Conservation (phyloP, 1,140 invertebrate species). For the Camponotus pennsylvanicus region DNA sequence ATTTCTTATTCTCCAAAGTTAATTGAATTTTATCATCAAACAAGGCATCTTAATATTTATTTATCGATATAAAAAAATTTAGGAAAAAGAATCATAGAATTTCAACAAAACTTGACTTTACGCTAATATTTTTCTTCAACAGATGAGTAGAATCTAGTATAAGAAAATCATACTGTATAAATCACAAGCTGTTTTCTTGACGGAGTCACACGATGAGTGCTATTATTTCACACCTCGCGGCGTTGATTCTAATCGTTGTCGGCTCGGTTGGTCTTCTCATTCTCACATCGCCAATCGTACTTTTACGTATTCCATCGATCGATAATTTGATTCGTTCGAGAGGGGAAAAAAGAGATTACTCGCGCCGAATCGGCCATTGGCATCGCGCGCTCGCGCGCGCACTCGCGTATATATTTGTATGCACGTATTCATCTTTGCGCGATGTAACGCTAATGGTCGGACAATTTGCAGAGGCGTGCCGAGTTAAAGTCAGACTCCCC, state of each 20-base stretch:
- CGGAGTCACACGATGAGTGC: background rate
- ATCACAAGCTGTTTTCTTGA: conserved; percentile 18
- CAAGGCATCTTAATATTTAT: background rate
- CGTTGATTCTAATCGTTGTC: conserved; percentile 38
- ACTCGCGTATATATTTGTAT: background rate
- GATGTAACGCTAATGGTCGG: conserved; percentile 73
- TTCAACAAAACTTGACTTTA: conserved; percentile 1
- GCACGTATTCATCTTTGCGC: conserved; percentile 48
- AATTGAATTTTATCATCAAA: background rate
- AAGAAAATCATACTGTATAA: background rate
- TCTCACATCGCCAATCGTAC: conserved; percentile 36
- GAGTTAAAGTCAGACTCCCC: conserved; percentile 62
- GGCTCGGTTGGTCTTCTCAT: conserved; percentile 35
- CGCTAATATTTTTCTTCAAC: background rate
- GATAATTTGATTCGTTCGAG: conserved; percentile 53
- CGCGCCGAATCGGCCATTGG: conserved; percentile 45
- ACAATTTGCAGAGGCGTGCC: conserved; percentile 75
- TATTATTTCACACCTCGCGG: conserved; percentile 34
- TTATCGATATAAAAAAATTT: background rate
- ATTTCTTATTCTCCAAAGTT: background rate
- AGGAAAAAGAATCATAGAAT: background rate
- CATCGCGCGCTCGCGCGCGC: conserved; percentile 13
- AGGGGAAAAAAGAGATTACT: conserved; percentile 30
- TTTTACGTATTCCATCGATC: conserved; percentile 49
- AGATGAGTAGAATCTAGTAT: background rate